These are phyloP conservation scores for Malthinus seriepunctatus DNA, from an alignment of 2,888 invertebrate genomes.

Conservation along the genomic window DNA sequence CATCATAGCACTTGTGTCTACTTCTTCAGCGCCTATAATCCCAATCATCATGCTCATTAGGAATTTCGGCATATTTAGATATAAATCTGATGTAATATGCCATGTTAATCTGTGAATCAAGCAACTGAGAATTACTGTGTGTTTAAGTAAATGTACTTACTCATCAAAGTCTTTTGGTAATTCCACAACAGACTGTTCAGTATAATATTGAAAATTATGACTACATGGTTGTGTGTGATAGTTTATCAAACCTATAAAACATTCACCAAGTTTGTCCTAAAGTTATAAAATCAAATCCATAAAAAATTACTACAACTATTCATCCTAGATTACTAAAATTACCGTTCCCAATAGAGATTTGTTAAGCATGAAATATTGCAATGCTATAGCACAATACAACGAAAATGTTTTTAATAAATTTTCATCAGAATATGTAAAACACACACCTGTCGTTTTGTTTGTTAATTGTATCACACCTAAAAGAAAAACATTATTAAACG, in stretches of 20 bases:
- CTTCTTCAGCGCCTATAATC: constrained; percentile 54
- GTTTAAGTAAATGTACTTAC: constrained; percentile 44
- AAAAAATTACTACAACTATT: background rate
- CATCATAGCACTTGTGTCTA: constrained; percentile 52
- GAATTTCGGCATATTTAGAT: constrained; percentile 59
- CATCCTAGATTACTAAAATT: constrained; percentile 22
- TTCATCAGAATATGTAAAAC: constrained; percentile 61
- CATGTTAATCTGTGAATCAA: constrained; percentile 52
- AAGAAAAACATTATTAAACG: too few relatives aligned
- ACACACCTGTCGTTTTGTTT: constrained; percentile 57
- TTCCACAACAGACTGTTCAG: constrained; percentile 52
- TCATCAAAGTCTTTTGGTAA: constrained; percentile 56
- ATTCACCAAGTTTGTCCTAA: constrained; percentile 21
- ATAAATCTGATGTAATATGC: constrained; percentile 59
- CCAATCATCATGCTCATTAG: constrained; percentile 59
- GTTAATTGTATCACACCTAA: constrained; percentile 62
- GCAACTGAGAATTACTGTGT: too few relatives aligned
- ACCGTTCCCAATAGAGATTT: constrained; percentile 57
- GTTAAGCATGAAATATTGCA: constrained; percentile 61
- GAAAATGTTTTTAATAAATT: constrained; percentile 60
- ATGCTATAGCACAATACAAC: constrained; percentile 61
- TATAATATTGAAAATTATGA: constrained; percentile 57
- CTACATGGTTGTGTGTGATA: constrained; percentile 60
- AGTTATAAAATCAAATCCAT: constrained; percentile 8
- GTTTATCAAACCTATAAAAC: constrained; percentile 47